Evolutionary conservation across 2,797 vertebrate genomes (phyloP), one percentile per base, ranked within the genome.

Genomic region (Chaenodraco wilsoni): DNA sequence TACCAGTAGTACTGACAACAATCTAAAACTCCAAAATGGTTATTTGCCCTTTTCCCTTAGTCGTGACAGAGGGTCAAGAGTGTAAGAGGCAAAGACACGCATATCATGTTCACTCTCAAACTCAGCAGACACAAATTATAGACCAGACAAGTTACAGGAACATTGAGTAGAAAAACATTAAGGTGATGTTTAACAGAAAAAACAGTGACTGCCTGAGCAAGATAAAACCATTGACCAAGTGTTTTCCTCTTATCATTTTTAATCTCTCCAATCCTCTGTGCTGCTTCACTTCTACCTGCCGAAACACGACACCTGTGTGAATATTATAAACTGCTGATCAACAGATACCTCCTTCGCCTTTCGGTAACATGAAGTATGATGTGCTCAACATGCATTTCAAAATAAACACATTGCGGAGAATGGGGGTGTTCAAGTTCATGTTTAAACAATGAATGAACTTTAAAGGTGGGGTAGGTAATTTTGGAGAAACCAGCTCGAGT

Each of bases 261-360:
- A 23, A 48, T 41, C 45, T n/a, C 1, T 33, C 15, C n/a, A 17
- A 2, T 61, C 3, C 11, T 23, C 49, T 40, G 48, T 52, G 61
- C 65, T 43, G 48, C 43, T 63, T 8, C 5, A 14, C 19, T 23
- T 31, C 17, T n/a, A 17, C 45, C 51, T 16, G 44, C 37, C 27
- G 43, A 70, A 81, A 85, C n/a, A 43, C 23, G 80, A 85, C 12
- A 50, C 57, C 65, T 27, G 46, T 83, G 84, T 82, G 50, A 50
- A 65, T 55, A 78, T 23, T 37, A 69, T 65, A 86, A 85, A 86
- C 86, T 82, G 40, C 6, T 1, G 13, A 63, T 15, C 13, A 13
- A 3, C 45, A 63, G 13, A 8, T 19, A 5, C 12, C 44, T 4
- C 16, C 1, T 65, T 41, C 9, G 10, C 15, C 7, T 46, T 52